A percentile compares a stretch with the other conserved stretches of the same genome.
These are phyloP conservation scores for Hypomesus transpacificus DNA, from an alignment of 2,113 vertebrate genomes.

Conservation along the genomic window DNA sequence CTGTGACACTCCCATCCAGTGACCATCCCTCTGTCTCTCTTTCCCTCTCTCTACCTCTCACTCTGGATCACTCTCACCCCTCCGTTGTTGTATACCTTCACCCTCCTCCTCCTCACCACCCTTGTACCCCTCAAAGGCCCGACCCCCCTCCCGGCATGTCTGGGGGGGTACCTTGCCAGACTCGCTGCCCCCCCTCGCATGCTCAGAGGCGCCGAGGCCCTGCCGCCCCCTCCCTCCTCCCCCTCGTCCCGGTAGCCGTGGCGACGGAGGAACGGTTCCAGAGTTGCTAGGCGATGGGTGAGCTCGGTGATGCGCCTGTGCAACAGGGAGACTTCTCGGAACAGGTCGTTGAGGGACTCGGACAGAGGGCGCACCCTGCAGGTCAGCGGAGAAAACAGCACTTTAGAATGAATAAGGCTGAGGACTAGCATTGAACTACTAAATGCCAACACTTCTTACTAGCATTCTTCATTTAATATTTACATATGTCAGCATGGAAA, in stretches of 20 bases:
- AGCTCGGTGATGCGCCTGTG: conserved; percentile 75
- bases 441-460: too few species aligned
- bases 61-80: conserved; percentile 36
- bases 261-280: conserved; percentile 73
- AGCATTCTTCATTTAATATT: too few species aligned
- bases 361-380: conserved; percentile 76
- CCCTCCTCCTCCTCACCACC: conserved; percentile 58
- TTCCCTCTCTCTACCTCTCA: conserved; percentile 29
- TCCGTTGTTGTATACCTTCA: conserved; percentile 55
- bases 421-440: too few species aligned
- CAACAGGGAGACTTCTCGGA: conserved; percentile 75
- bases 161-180: conserved; percentile 36
- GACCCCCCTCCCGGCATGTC: conserved; percentile 20
- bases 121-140: conserved; percentile 31
- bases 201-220: conserved; percentile 37
- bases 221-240: conserved; percentile 31
- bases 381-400: conserved; percentile 34
- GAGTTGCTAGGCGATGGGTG: conserved; percentile 74
- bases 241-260: conserved; percentile 68
- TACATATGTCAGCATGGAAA: too few species aligned
- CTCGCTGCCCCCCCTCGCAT: conserved; percentile 39
- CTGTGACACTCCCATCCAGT: neutral
- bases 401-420: conserved; percentile 13
- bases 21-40: neutral
- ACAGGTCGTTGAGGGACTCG: conserved; percentile 76